A percentile compares a stretch with the other conserved stretches of the same genome.
phyloP scores from a whole-genome alignment of 30 jellyfish, hydroid and myxozoan species.

The Aurelia sp. region DNA sequence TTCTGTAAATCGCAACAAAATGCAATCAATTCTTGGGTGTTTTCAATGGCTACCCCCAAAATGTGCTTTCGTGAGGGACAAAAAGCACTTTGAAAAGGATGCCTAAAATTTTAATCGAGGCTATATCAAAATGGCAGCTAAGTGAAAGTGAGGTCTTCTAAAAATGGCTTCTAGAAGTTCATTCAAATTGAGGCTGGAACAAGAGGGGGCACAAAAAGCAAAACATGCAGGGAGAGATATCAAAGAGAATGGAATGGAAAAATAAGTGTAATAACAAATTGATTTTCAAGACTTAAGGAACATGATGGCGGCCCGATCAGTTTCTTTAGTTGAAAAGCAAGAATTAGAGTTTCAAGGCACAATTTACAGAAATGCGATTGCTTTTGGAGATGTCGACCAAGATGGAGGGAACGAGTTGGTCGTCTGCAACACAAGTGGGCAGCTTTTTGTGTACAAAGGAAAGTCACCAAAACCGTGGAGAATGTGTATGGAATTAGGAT shows the following conservation, averaged over 20 bases:
- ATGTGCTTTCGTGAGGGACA: too few species aligned
- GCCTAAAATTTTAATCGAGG: neutral
- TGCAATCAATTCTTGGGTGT: too few species aligned
- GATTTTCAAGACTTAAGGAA: too few species aligned
- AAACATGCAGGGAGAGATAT: neutral
- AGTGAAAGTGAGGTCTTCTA: neutral
- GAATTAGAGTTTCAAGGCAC: constrained; percentile 90
- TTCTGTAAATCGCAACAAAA: too few species aligned
- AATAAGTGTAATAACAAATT: too few species aligned
- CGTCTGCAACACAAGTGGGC: constrained; percentile 84
- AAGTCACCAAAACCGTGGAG: constrained; percentile 74
- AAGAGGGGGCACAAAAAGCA: neutral
- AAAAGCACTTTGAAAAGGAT: too few species aligned
- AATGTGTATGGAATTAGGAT: constrained; percentile 60
- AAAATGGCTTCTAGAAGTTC: neutral
- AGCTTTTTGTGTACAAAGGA: constrained; percentile 82
- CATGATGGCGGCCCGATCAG: constrained; percentile 68
- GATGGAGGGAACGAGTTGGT: constrained; percentile 89
- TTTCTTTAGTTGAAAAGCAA: constrained; percentile 79
- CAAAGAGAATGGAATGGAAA: neutral
- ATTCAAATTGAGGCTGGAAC: neutral
- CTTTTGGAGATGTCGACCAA: constrained; percentile 88
- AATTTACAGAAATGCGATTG: constrained; percentile 76
- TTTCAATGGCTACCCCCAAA: too few species aligned
- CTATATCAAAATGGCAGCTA: neutral